These are phyloP conservation scores for Mormyrus lacerda DNA, from an alignment of 2,113 vertebrate genomes.

Conservation along the genomic window DNA sequence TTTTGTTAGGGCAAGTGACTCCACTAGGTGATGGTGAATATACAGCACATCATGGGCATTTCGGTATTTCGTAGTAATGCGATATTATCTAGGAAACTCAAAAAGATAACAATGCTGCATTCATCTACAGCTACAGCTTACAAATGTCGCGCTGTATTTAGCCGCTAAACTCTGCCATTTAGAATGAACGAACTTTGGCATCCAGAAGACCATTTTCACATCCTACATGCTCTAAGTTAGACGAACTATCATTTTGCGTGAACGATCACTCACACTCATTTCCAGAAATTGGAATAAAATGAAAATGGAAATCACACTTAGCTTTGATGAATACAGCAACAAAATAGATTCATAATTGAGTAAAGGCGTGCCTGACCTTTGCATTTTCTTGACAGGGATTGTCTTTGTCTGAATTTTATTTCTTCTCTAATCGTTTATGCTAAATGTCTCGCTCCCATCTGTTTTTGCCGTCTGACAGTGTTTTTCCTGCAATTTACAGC, in stretches of 20 bases:
- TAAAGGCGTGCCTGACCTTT: neutral
- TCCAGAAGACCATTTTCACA: neutral
- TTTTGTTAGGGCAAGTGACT: neutral
- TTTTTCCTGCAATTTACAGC: neutral
- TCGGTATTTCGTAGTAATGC: neutral
- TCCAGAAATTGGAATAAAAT: neutral
- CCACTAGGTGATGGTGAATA: neutral
- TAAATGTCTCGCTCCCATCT: neutral
- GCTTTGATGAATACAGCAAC: neutral
- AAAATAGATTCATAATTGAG: neutral
- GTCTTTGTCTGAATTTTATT: neutral
- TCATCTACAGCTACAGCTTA: neutral
- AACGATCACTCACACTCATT: neutral
- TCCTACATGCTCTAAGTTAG: neutral
- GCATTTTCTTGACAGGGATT: neutral
- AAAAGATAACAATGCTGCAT: neutral
- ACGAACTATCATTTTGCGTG: neutral
- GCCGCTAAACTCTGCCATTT: neutral
- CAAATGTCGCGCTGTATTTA: neutral
- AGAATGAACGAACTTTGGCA: neutral
- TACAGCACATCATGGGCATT: neutral
- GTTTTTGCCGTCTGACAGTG: neutral
- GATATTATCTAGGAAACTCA: neutral
- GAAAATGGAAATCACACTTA: neutral
- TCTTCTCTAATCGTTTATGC: neutral